Base-by-base conservation (phyloP, 2,888 invertebrate species). In the Adelognathus sp. region DNA sequence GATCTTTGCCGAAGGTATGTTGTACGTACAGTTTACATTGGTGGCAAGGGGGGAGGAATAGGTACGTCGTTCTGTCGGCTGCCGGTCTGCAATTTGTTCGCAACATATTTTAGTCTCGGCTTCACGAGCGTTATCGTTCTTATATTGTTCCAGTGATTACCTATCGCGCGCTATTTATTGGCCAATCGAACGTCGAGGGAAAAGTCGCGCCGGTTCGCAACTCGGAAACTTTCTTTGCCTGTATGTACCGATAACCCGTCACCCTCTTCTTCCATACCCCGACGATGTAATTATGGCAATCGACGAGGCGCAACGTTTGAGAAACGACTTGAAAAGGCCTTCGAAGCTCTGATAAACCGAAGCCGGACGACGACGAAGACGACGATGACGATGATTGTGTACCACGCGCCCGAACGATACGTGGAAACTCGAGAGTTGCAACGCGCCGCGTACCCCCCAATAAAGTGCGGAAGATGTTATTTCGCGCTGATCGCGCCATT, bases 391-490 rank as follows among this genome's bases (percentile, higher is more conserved):
- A 69, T 79, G 79, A 75, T 66, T 75, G 74, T 54, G 72, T 61
- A 67, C 61, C 67, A 67, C 67, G 67, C 41, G 67, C 54, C n/a
- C 64, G 44, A 67, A 6, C 24, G 60, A 54, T 33, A n/a, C 24
- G n/a, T n/a, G n/a, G n/a, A n/a, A 33, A 24, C n/a, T 7, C 21
- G 27, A 67, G 61, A 63, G 46, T 79, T 75, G 52, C 41, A 69
- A 58, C 63, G 39, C 44, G 50, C 56, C 52, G 54, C 61, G 69
- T 75, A 75, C 67, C 52, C 67, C n/a, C 80, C 80, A 82, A 86
- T 85, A 85, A 86, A 85, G 75, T 84, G 79, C 82, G 80, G 79
- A 85, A 83, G 84, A 86, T 83, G 83, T 85, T 85, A 85, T 84
- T 87, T 85, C 67, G 76, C 63, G 44, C 58, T 75, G 81, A 79